A percentile compares a stretch with the other conserved stretches of the same genome.
Evolutionary conservation across 1,140 invertebrate genomes (phyloP).

Genomic region (Drosophila watanabei): DNA sequence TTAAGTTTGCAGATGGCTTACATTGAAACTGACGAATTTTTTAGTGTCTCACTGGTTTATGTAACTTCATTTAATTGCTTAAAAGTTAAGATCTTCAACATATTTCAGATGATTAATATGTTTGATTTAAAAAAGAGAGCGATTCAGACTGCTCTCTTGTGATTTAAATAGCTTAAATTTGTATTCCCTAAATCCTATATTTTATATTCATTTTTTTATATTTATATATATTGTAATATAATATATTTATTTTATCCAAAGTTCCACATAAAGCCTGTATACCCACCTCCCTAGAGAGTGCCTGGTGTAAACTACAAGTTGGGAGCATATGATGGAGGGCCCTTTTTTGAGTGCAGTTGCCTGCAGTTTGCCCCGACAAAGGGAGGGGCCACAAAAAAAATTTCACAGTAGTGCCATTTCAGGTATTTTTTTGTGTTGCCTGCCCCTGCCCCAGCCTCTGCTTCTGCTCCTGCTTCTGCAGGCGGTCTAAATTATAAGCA

Average conservation of each 20-base stretch:
- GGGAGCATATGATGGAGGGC: slow-evolving; percentile 43
- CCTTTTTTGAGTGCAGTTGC: slow-evolving; percentile 48
- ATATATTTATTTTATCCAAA: not conserved
- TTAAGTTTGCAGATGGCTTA: not conserved
- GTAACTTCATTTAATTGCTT: no score
- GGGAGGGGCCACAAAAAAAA: slow-evolving; percentile 26
- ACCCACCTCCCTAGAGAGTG: not conserved
- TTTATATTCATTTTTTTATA: not conserved
- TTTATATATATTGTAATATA: not conserved
- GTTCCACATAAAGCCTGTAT: not conserved
- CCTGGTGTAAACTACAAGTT: slow-evolving; percentile 18
- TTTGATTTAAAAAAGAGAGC: not conserved
- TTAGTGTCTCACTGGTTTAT: no score
- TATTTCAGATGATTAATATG: not conserved
- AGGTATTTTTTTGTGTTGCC: slow-evolving; percentile 19
- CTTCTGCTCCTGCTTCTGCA: slow-evolving; percentile 9
- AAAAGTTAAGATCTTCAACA: not conserved
- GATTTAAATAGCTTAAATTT: not conserved
- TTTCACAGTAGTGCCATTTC: slow-evolving; percentile 37
- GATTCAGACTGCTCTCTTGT: not conserved
- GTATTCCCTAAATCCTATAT: not conserved
- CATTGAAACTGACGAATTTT: not conserved
- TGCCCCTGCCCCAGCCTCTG: not conserved
- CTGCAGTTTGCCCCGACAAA: slow-evolving; percentile 45
- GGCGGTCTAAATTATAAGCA: slow-evolving; percentile 69